Evolutionary conservation across 2,113 vertebrate genomes (phyloP), one percentile per base, ranked within the genome.

Genomic region (Xiphophorus hellerii): DNA sequence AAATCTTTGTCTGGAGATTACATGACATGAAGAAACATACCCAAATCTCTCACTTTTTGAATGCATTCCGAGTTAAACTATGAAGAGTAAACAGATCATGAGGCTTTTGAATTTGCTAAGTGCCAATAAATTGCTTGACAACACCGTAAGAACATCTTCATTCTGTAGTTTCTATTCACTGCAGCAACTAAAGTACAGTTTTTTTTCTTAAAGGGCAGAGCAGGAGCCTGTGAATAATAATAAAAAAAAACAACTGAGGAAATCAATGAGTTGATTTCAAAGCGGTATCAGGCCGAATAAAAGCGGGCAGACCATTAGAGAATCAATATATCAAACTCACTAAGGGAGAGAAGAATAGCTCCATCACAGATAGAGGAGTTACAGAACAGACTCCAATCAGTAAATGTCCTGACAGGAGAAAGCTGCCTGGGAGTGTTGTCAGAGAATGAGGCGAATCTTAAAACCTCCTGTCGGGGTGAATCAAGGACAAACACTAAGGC

Each of bases 231-330:
- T 54, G 51, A 54, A 51, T 35, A 14, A 42, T 14, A 42, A 28
- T 28, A 28, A 42, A 7, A 54, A 54, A 22, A 54, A 25, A 51
- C 13, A 17, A 8, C 22, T 22, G 6, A 54, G 22, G 51, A 54
- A 54, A 54, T 54, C 51, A 54, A 54, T 54, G 51, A 54, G 51
- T 54, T 54, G 51, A 54, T 54, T 54, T 54, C 51, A 54, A 54
- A 54, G 51, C 7, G 6, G 51, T 25, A 54, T 54, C 48, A 54
- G 17, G 20, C 1, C 5, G 22, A 54, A 54, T 2, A 54, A 54
- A 54, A 54, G 51, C 1, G 51, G 25, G 51, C 22, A 54, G 15
- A 54, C 51, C 22, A 54, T 54, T 54, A 54, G 51, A 54, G 51
- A 54, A 54, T 54, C 51, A 54, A 54, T 54, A 54, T 22, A 54